Percentiles rank a stretch among this genome's conserved stretches.
Evolutionary conservation across 1,140 invertebrate species (phyloP).

Genomic region (Panagrolaimus sp.): DNA sequence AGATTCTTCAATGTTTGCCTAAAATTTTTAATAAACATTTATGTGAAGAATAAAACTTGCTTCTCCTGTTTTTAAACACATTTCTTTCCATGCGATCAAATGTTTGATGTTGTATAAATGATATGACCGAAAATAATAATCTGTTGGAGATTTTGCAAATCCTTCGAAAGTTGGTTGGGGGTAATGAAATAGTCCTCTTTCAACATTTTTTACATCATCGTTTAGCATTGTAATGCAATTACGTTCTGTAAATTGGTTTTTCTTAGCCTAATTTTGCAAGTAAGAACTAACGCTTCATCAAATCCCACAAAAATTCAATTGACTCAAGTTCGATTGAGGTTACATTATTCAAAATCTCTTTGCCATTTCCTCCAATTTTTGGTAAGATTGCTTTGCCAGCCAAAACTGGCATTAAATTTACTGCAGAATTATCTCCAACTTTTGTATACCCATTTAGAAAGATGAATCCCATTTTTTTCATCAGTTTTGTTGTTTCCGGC

Average conservation of each 20-base stretch:
- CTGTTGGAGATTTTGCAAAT: conserved; percentile 38
- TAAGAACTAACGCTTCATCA: conserved; percentile 26
- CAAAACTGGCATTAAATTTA: conserved; percentile 45
- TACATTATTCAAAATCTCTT: conserved; percentile 18
- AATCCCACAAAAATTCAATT: conserved; percentile 28
- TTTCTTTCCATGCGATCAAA: conserved; percentile 13
- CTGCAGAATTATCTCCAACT: conserved; percentile 47
- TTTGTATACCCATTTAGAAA: conserved; percentile 46
- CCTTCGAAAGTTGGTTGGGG: conserved; percentile 31
- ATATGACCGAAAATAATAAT: conserved; percentile 44
- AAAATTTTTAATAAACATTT: background rate
- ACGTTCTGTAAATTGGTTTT: conserved; percentile 24
- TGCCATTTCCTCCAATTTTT: conserved; percentile 24
- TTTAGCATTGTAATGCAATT: conserved; percentile 45
- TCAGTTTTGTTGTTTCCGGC: conserved; percentile 37
- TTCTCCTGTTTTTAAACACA: conserved; percentile 29
- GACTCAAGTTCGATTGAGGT: conserved; percentile 19
- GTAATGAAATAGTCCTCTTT: conserved; percentile 47
- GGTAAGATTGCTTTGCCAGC: conserved; percentile 19
- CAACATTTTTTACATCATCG: conserved; percentile 39
- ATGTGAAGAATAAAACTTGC: conserved; percentile 9
- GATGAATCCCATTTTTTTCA: conserved; percentile 43
- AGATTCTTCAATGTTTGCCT: conserved; percentile 2
- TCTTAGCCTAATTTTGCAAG: conserved; percentile 1
- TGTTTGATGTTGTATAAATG: conserved; percentile 28